Percentiles rank a stretch among this genome's conserved stretches.
phyloP scores from a whole-genome alignment of 2,113 vertebrate genomes.

The Melanerpes formicivorus region DNA sequence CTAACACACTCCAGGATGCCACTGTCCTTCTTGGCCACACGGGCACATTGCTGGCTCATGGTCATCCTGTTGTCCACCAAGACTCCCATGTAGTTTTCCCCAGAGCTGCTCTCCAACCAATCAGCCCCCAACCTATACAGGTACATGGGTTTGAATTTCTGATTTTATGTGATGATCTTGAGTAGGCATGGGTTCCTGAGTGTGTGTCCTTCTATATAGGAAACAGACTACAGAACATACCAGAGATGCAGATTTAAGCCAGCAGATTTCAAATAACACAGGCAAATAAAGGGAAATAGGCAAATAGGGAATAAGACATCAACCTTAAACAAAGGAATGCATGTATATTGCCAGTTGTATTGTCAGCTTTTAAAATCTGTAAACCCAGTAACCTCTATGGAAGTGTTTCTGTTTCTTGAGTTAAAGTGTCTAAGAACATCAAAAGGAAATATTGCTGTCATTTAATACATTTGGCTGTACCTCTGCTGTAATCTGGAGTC shows the following conservation, averaged over 20 bases:
- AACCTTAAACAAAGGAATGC: background rate
- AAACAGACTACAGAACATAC: background rate
- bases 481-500: background rate
- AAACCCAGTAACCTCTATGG: background rate
- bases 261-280: background rate
- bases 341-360: background rate
- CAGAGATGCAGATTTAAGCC: background rate
- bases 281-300: background rate
- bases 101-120: no score
- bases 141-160: background rate
- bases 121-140: no score
- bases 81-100: no score
- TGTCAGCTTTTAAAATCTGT: background rate
- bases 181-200: background rate
- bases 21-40: no score
- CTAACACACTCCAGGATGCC: no score
- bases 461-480: background rate
- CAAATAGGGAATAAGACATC: background rate
- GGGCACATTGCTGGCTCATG: no score
- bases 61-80: no score
- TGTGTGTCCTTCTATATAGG: background rate
- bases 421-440: background rate
- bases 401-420: background rate
- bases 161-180: background rate
- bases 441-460: background rate